phyloP scores from a whole-genome alignment of 2,888 invertebrate species.

The Lithophane leautieri region DNA sequence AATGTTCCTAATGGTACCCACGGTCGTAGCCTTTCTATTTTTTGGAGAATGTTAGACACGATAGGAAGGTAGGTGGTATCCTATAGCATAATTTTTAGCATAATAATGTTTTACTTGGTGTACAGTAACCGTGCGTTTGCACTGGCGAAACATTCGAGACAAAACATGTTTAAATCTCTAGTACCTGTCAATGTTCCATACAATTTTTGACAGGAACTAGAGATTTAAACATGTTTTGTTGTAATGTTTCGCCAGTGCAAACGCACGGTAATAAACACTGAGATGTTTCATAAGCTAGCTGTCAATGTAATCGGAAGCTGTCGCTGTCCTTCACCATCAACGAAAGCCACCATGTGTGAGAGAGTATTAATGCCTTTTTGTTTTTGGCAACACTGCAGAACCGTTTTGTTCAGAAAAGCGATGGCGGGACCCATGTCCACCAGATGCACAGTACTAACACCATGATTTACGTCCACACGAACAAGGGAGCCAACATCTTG shows the following conservation, averaged over 20 bases:
- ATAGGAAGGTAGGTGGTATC: too few species aligned
- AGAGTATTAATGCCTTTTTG: constrained; percentile 56
- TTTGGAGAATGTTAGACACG: not conserved
- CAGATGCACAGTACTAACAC: constrained; percentile 43
- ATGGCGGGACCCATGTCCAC: constrained; percentile 61
- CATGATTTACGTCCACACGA: constrained; percentile 51
- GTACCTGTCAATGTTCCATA: too few species aligned
- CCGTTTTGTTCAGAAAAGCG: constrained; percentile 70
- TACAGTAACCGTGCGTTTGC: too few species aligned
- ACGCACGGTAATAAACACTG: not conserved
- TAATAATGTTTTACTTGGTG: too few species aligned
- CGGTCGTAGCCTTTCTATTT: not conserved
- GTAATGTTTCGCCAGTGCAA: too few species aligned
- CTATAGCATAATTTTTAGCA: too few species aligned
- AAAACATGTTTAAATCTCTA: too few species aligned
- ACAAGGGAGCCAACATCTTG: constrained; percentile 50
- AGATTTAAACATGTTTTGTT: too few species aligned
- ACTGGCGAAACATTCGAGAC: too few species aligned
- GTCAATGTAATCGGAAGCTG: constrained; percentile 50
- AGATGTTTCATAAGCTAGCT: constrained; percentile 6
- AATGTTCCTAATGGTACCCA: not conserved
- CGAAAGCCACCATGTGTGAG: constrained; percentile 57
- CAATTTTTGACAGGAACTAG: too few species aligned
- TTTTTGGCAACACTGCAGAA: constrained; percentile 67
- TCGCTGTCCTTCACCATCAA: constrained; percentile 53